These are phyloP conservation scores for Tapera naevia DNA, from an alignment of 2,797 vertebrate genomes.

Conservation along the genomic window DNA sequence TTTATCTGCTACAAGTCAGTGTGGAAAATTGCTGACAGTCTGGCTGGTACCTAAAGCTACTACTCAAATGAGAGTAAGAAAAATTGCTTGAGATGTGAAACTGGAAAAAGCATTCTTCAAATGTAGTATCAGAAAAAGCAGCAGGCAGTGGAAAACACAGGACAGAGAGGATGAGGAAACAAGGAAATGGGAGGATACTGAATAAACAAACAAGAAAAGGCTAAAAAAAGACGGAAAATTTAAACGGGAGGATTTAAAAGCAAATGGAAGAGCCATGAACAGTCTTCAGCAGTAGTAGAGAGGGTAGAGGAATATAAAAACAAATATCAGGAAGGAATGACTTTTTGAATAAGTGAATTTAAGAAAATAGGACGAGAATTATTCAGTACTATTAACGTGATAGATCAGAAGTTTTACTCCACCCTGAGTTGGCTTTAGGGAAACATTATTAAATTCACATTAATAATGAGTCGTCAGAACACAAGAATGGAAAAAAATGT, in stretches of 20 bases:
- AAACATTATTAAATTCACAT: not conserved
- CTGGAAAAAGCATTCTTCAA: not conserved
- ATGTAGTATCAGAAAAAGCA: not conserved
- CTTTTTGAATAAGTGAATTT: not conserved
- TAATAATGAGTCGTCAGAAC: not conserved
- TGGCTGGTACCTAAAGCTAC: not conserved
- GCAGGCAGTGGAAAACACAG: not conserved
- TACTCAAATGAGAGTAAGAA: not conserved
- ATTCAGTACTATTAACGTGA: not conserved
- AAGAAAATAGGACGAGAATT: not conserved
- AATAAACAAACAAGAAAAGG: not conserved
- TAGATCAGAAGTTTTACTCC: not conserved
- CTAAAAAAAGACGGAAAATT: not conserved
- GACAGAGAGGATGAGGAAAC: not conserved
- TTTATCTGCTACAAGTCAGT: fast-evolving
- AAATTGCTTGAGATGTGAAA: not conserved
- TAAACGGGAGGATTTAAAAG: not conserved
- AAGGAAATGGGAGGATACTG: not conserved
- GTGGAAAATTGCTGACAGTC: not conserved
- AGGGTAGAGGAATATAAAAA: not conserved
- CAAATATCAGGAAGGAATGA: not conserved
- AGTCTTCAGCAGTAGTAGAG: not conserved
- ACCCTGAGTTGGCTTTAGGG: not conserved
- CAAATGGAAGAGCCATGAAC: not conserved
- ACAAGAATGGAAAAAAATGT: not conserved